Percentiles rank a stretch among this genome's conserved stretches.
Evolutionary conservation across 2,797 vertebrate species (phyloP).

Genomic region (Chanos chanos): DNA sequence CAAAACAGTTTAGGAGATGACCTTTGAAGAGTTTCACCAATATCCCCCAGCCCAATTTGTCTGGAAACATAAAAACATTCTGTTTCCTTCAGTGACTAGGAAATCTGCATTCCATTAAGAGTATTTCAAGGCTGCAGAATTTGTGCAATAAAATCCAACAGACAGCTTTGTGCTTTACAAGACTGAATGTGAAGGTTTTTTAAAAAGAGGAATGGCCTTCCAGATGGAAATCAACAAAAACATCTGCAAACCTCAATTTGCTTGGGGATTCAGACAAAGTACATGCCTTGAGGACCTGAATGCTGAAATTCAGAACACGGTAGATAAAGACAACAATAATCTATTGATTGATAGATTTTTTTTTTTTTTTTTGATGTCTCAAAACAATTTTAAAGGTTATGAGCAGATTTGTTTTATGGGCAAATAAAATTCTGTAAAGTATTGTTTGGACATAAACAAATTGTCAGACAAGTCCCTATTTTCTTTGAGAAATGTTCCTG

Average conservation of each 20-base stretch:
- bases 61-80: slow-evolving; percentile 32
- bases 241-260: slow-evolving; percentile 19
- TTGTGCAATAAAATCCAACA: slow-evolving; percentile 27
- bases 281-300: neutral
- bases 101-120: slow-evolving; percentile 28
- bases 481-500: no score
- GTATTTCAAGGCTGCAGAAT: slow-evolving; percentile 24
- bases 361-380: no score
- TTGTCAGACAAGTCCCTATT: no score
- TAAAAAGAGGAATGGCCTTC: slow-evolving; percentile 28
- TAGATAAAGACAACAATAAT: no score
- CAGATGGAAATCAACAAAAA: slow-evolving; percentile 17
- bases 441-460: no score
- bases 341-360: no score
- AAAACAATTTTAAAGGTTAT: no score
- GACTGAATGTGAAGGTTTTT: no score
- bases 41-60: slow-evolving; percentile 39
- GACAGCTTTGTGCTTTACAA: no score
- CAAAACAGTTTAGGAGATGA: slow-evolving; percentile 48
- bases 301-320: no score
- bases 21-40: slow-evolving; percentile 41
- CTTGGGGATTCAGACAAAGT: neutral
- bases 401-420: no score
- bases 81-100: slow-evolving; percentile 1
- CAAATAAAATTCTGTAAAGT: no score